These are phyloP conservation scores for Lasius platythorax DNA, from an alignment of 2,888 invertebrate genomes.

Conservation along the genomic window DNA sequence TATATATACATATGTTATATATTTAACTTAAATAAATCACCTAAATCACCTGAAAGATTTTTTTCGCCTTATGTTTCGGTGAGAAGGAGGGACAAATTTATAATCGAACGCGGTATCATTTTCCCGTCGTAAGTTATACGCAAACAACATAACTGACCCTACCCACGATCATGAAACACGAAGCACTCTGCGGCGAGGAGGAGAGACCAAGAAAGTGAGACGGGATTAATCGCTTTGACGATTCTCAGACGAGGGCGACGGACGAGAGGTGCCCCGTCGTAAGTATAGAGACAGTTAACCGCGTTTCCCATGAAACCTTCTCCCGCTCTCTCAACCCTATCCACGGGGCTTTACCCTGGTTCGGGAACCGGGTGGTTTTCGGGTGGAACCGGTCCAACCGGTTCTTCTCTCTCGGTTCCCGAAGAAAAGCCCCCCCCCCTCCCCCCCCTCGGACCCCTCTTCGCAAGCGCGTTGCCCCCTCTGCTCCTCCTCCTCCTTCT, in stretches of 20 bases:
- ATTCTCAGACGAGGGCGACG: constrained; percentile 35
- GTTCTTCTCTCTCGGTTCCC: constrained; percentile 69
- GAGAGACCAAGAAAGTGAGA: constrained; percentile 40
- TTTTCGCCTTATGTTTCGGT: too few species aligned
- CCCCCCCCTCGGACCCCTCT: constrained; percentile 56
- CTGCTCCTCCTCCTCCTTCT: not conserved
- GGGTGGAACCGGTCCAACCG: constrained; percentile 82
- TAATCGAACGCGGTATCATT: not conserved
- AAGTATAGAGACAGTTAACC: constrained; percentile 78
- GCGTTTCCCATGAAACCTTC: constrained; percentile 81
- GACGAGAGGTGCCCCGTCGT: not conserved
- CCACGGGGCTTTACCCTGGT: constrained; percentile 52
- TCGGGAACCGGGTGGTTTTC: constrained; percentile 80
- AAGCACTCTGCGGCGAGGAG: constrained; percentile 17
- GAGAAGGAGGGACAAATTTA: too few species aligned
- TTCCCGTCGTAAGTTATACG: not conserved
- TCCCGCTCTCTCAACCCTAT: constrained; percentile 61
- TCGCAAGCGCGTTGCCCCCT: constrained; percentile 60
- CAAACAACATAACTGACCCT: constrained; percentile 51
- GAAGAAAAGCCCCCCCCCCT: constrained; percentile 62
- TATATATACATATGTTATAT: too few species aligned
- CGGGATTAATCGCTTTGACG: constrained; percentile 33
- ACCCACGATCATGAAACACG: constrained; percentile 20
- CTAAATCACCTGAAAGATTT: not conserved
- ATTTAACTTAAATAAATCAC: too few species aligned